A percentile compares a stretch with the other conserved stretches of the same genome.
phyloP scores from a whole-genome alignment of 23 tunicate species.

The Trididemnum nubilum region DNA sequence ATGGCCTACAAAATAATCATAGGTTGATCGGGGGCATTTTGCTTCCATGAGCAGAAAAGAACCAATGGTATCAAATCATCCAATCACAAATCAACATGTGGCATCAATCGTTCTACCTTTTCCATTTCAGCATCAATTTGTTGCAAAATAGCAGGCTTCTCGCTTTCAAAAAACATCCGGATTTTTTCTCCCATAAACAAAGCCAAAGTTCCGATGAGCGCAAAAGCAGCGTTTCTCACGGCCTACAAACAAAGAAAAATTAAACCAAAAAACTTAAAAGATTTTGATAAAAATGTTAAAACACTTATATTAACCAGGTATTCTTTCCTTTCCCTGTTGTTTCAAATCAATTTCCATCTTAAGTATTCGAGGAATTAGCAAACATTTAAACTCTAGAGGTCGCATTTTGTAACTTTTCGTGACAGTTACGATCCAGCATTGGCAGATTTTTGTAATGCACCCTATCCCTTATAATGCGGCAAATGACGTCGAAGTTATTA shows the following conservation, averaged over 20 bases:
- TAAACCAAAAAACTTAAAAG: too few relatives aligned
- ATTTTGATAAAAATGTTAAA: neutral
- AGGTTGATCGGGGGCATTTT: too few relatives aligned
- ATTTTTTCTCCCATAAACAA: constrained; percentile 69
- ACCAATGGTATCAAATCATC: too few relatives aligned
- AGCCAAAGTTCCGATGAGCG: constrained; percentile 56
- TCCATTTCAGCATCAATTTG: constrained; percentile 90
- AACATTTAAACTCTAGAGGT: too few relatives aligned
- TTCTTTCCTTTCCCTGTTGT: neutral
- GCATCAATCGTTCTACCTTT: constrained; percentile 30
- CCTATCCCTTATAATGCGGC: too few relatives aligned
- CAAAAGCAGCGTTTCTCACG: constrained; percentile 65
- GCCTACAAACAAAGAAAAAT: constrained; percentile 49
- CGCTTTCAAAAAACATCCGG: constrained; percentile 81
- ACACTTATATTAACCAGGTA: neutral
- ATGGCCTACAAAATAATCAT: too few relatives aligned
- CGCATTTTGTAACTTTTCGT: too few relatives aligned
- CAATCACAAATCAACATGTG: neutral
- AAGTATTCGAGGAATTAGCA: too few relatives aligned
- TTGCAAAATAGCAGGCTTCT: constrained; percentile 79
- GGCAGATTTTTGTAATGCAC: too few relatives aligned
- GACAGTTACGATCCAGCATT: too few relatives aligned
- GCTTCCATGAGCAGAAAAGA: too few relatives aligned
- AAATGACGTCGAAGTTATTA: too few relatives aligned
- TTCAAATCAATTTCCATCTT: neutral